Base-by-base conservation (phyloP, 2,113 vertebrate species). In the Hystrix cristata region DNA sequence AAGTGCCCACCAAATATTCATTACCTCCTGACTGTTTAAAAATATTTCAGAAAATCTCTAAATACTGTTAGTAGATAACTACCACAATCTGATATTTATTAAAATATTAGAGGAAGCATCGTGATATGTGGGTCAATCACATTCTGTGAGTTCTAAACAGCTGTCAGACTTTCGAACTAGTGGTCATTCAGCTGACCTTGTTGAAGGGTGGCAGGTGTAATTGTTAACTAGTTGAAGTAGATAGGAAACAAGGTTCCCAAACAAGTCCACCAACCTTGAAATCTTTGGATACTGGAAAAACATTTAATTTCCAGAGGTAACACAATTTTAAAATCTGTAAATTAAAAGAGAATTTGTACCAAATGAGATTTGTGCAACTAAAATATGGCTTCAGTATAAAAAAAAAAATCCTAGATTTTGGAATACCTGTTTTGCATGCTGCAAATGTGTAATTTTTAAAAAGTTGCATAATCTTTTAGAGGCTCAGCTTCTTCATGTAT, bases 221-320 rank as follows among this genome's bases (percentile, higher is more conserved):
- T 65, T 92, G 48, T 87, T 64, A 90, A 80, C 5, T 34, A 79
- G 19, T 6, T 89, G 29, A 65, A 60, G 18, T 12, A 10, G 3
- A 92, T 46, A 57, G 5, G 29, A 93, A 83, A 64, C 1, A 46
- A 0, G 78, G 27, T 84, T 82, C 81, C 19, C 8, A 80, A 2
- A 57, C 51, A 38, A 72, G 1, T 82, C 10, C 10, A 78, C 67
- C 29, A 51, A 38, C 5, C 60, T 59, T 76, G 69, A 92, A 34
- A 87, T 85, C 79, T 51, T 91, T 3, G 46, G 60, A 85, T 43
- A 82, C 31, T 86, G 57, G 27, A 8, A 4, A 81, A 81, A 53
- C 85, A 72, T 92, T 81, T 67, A 46, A 65, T 64, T 82, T 95
- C 31, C 71, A 21, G 19, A 23, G 38, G 83, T 76, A 92, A 83